Conservation (phyloP, 2,113 vertebrate genomes). For the Nothobranchius furzeri region DNA sequence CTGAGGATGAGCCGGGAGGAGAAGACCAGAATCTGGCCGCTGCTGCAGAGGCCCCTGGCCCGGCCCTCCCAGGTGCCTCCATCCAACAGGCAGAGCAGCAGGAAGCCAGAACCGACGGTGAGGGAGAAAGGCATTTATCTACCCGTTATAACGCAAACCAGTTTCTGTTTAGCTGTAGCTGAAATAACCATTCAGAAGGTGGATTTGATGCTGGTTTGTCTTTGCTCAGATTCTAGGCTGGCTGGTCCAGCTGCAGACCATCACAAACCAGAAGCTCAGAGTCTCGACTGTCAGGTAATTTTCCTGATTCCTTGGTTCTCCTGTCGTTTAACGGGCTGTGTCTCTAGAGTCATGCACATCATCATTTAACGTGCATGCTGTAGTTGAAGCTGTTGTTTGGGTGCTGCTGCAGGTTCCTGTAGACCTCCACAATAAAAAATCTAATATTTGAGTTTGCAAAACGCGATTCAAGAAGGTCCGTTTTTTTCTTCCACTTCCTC, state of each 20-base stretch:
- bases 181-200: background rate
- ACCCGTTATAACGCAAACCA: no score
- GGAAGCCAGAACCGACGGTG: background rate
- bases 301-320: background rate
- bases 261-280: slow-evolving; percentile 4
- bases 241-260: slow-evolving; percentile 15
- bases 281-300: slow-evolving; percentile 40
- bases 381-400: no score
- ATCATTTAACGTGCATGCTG: no score
- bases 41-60: background rate
- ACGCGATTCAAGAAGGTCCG: no score
- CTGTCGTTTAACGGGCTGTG: background rate
- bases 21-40: background rate
- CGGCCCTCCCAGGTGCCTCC: background rate
- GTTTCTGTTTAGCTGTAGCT: background rate
- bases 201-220: background rate
- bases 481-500: no score
- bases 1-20: slow-evolving; percentile 54
- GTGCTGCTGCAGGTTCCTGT: no score
- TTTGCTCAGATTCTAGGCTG: slow-evolving; percentile 52
- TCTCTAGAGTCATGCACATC: background rate
- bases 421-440: no score
- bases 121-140: no score
- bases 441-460: no score
- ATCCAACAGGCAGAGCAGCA: slow-evolving; percentile 11